Conservation (phyloP, 2,113 vertebrate species). For the Dermatemys mawii region DNA sequence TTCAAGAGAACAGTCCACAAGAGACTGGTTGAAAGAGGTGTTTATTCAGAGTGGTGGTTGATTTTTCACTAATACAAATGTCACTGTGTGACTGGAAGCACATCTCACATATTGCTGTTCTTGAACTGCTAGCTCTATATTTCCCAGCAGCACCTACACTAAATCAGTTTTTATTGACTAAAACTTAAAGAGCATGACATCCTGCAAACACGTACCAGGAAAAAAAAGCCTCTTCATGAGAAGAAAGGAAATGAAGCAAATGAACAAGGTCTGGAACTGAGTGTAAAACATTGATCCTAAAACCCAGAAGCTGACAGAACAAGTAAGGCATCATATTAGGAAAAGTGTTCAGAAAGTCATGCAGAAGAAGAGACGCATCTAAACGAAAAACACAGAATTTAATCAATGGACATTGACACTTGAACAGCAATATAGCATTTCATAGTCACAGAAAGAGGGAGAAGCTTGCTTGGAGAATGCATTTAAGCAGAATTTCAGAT, state of each 20-base stretch:
- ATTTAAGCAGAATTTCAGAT: background rate
- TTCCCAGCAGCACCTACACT: conserved; percentile 5
- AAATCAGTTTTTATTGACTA: background rate
- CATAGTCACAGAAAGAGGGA: background rate
- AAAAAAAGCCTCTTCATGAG: background rate
- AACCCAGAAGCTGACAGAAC: background rate
- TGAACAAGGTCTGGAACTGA: background rate
- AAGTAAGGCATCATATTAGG: background rate
- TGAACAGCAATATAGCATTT: background rate
- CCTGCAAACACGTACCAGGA: background rate
- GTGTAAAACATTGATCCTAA: background rate
- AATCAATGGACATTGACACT: background rate
- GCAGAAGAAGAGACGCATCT: background rate
- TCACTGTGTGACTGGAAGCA: background rate
- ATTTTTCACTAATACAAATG: background rate
- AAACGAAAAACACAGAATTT: background rate
- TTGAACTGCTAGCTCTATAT: conserved; percentile 12
- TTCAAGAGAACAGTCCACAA: background rate
- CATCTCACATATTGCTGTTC: background rate
- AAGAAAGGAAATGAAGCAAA: background rate
- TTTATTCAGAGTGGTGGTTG: background rate
- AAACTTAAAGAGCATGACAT: background rate
- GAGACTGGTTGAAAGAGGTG: background rate
- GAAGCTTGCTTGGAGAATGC: background rate
- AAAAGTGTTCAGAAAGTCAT: background rate